phyloP scores from a whole-genome alignment of 1,140 invertebrate species.

The Magallana gigas region DNA sequence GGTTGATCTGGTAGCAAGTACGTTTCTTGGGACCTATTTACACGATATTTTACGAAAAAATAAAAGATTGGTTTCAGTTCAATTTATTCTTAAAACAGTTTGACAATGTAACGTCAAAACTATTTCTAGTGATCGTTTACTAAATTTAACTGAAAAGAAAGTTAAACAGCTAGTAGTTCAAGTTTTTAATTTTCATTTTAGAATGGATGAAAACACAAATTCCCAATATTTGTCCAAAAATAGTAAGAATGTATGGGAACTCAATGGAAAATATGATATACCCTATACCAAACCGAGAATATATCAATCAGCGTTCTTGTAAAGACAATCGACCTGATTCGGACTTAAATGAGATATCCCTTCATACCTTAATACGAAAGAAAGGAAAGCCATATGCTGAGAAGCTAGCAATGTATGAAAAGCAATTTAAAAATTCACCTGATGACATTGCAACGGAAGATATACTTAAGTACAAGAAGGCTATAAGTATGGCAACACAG shows the following conservation, averaged over 20 bases:
- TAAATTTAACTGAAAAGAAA: too few species aligned
- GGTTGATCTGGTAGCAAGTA: constrained; percentile 64
- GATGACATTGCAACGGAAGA: constrained; percentile 26
- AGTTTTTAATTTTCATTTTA: constrained; percentile 42
- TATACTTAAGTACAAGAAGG: constrained; percentile 52
- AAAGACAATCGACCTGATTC: constrained; percentile 28
- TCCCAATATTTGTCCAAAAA: constrained; percentile 59
- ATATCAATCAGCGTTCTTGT: not conserved
- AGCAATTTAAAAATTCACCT: constrained; percentile 22
- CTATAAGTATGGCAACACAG: constrained; percentile 48
- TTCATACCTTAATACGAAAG: constrained; percentile 67
- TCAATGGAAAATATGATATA: constrained; percentile 62
- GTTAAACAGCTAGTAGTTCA: not conserved
- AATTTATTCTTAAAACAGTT: too few species aligned
- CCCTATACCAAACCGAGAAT: constrained; percentile 63
- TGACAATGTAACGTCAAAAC: too few species aligned
- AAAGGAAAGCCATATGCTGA: constrained; percentile 59
- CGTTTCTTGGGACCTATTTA: not conserved
- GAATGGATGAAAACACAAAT: constrained; percentile 60
- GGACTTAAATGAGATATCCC: constrained; percentile 25
- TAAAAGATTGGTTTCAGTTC: too few species aligned
- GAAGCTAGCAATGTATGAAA: constrained; percentile 59
- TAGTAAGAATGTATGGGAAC: constrained; percentile 68
- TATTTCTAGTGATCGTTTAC: too few species aligned
- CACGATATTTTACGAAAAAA: too few species aligned